Conservation (phyloP, 2,797 vertebrate species). For the Fistularia commersonii region DNA sequence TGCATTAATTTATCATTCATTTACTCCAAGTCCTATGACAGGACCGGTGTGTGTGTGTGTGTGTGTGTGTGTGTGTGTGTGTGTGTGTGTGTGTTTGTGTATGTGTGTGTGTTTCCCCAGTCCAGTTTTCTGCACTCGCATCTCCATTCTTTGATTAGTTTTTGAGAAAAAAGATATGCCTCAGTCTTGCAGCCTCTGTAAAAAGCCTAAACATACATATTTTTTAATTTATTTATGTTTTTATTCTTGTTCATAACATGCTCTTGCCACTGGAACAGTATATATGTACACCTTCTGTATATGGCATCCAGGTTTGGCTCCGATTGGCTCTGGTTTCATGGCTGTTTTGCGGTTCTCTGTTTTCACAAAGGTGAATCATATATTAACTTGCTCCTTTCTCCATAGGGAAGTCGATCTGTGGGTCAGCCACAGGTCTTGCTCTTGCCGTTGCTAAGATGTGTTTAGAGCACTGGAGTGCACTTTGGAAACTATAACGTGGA, state of each 20-base stretch:
- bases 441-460: conserved; percentile 31
- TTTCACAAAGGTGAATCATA: conserved; percentile 52
- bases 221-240: background rate
- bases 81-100: no score
- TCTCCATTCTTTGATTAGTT: no score
- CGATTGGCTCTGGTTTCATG: conserved; percentile 46
- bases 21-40: no score
- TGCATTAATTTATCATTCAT: no score
- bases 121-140: no score
- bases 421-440: conserved; percentile 27
- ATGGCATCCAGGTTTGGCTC: conserved; percentile 29
- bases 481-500: conserved; percentile 58
- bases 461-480: conserved; percentile 65
- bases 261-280: conserved; percentile 7
- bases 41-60: no score
- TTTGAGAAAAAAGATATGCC: no score
- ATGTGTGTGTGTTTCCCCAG: no score
- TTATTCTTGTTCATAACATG: no score
- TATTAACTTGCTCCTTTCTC: conserved; percentile 40
- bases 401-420: conserved; percentile 34
- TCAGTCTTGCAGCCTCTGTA: no score
- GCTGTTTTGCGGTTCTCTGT: conserved; percentile 34
- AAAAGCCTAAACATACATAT: background rate
- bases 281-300: conserved; percentile 19
- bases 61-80: no score